Percentiles rank a stretch among this genome's conserved stretches.
Evolutionary conservation across 30 jellyfish, hydroid and myxozoan genomes (phyloP).

Genomic region (Cassiopea xamachana): DNA sequence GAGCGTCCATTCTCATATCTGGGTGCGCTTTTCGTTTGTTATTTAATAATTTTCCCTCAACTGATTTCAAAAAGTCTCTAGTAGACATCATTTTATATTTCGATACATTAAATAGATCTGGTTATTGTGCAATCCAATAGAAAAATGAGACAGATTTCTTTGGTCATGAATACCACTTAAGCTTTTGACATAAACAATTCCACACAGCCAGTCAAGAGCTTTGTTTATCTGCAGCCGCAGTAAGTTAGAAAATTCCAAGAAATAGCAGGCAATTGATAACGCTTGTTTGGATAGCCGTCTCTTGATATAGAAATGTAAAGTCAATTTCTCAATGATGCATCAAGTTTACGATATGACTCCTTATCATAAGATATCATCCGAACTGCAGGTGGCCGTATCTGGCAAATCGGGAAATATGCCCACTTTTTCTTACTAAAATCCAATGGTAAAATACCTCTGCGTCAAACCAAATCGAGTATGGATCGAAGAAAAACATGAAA

Average conservation of each 20-base stretch:
- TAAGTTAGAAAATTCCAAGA: not conserved
- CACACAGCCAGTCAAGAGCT: not conserved
- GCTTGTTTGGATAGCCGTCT: not conserved
- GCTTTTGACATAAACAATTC: not conserved
- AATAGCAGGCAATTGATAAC: not conserved
- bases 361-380: not conserved
- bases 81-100: slow-evolving; percentile 57
- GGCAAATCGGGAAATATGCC: slow-evolving; percentile 17
- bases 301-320: slow-evolving; percentile 10
- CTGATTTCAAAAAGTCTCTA: slow-evolving; percentile 73
- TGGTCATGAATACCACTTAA: not conserved
- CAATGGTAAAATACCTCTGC: not conserved
- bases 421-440: slow-evolving; percentile 15
- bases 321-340: slow-evolving; percentile 16
- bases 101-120: slow-evolving; percentile 3
- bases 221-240: not conserved
- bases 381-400: slow-evolving; percentile 32
- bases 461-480: not conserved
- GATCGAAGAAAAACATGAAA: not conserved
- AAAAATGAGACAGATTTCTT: slow-evolving; percentile 16
- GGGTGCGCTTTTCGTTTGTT: slow-evolving; percentile 88
- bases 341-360: slow-evolving; percentile 21
- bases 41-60: slow-evolving; percentile 43
- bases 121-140: not conserved
- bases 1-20: slow-evolving; percentile 84